Percentiles rank a stretch among this genome's conserved stretches.
Evolutionary conservation across 37 sponge, comb jelly and placozoan genomes (phyloP).

Genomic region (Halisarca cf. caerulea): DNA sequence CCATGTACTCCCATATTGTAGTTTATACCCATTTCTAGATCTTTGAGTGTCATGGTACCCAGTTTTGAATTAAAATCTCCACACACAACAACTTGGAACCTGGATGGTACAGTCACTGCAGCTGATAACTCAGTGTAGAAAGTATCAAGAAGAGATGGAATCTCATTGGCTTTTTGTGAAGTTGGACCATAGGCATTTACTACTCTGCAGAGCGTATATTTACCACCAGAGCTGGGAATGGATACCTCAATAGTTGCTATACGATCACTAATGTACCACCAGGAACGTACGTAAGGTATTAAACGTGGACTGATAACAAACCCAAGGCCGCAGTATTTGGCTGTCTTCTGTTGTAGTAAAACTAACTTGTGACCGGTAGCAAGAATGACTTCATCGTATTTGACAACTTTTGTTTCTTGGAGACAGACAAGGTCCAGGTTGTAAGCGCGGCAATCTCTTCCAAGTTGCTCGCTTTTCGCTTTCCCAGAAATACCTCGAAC

Average conservation of each 20-base stretch:
- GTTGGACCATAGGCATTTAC: constrained; percentile 24
- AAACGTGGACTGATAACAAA: constrained; percentile 18
- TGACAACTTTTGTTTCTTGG: constrained; percentile 14
- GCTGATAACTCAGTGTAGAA: constrained; percentile 12
- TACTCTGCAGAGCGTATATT: constrained; percentile 2
- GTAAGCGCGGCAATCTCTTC: constrained; percentile 3
- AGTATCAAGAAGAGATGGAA: constrained; percentile 10
- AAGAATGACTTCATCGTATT: constrained; percentile 13
- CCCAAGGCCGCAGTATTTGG: constrained; percentile 15
- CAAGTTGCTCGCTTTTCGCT: constrained; percentile 7
- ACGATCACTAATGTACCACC: constrained; percentile 22
- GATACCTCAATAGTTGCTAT: constrained; percentile 14
- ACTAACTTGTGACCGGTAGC: constrained; percentile 15
- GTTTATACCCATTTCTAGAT: constrained; percentile 2
- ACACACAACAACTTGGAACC: constrained; percentile 6
- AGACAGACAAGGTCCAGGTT: constrained; percentile 16
- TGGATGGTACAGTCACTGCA: constrained; percentile 13
- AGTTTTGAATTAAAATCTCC: constrained; percentile 18
- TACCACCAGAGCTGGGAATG: constrained; percentile 1
- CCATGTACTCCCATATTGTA: background rate
- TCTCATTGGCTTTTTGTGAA: constrained; percentile 17
- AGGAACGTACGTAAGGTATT: constrained; percentile 22
- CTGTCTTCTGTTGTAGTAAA: constrained; percentile 23
- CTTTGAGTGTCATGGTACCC: background rate
- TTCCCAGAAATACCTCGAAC: constrained; percentile 18